phyloP scores from a whole-genome alignment of 2,113 vertebrate genomes.

The Artemisiospiza belli region DNA sequence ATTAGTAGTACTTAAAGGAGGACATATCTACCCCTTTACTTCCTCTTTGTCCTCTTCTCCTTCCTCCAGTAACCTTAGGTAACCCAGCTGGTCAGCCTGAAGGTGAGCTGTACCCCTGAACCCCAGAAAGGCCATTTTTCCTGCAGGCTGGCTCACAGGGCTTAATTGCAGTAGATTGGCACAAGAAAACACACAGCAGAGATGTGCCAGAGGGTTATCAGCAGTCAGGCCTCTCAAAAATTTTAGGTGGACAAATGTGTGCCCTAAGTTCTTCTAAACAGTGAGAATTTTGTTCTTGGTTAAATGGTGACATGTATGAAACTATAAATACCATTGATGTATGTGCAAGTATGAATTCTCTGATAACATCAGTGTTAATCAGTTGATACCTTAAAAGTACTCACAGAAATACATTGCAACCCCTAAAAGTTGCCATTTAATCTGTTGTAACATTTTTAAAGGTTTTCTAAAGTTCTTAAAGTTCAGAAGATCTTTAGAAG shows the following conservation, averaged over 20 bases:
- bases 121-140: accelerated
- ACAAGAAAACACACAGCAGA: not conserved
- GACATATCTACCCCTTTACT: not conserved
- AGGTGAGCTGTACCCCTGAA: not conserved
- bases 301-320: not conserved
- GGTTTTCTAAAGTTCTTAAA: not conserved
- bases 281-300: not conserved
- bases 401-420: not conserved
- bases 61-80: not conserved
- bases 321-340: not conserved
- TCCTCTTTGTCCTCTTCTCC: constrained; percentile 40
- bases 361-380: not conserved
- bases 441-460: accelerated
- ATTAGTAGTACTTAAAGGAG: constrained; percentile 47
- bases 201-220: not conserved
- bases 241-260: not conserved
- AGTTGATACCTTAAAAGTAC: not conserved
- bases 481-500: not conserved
- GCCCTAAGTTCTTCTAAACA: not conserved
- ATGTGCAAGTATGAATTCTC: not conserved
- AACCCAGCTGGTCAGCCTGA: not conserved
- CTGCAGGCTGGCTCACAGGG: not conserved
- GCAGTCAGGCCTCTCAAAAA: not conserved
- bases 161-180: not conserved
- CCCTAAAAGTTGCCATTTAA: not conserved